Conservation (phyloP, 2,797 vertebrate genomes). For the Galaxias olidus region DNA sequence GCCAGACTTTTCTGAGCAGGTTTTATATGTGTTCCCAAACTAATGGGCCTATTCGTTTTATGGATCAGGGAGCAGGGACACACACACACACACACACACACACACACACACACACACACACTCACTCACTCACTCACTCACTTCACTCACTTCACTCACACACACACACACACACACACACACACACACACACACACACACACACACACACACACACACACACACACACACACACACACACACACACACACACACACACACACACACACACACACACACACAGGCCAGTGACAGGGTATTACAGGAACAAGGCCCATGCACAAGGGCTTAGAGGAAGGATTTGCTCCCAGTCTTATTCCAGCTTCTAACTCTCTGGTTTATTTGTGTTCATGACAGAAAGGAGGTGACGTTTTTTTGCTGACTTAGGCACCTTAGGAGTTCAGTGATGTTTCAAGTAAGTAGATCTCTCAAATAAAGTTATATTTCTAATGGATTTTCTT, state of each 20-base stretch:
- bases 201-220: slow-evolving; percentile 17
- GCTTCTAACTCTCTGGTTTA: no score
- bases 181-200: slow-evolving; percentile 4
- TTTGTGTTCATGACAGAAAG: no score
- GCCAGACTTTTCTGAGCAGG: slow-evolving; percentile 43
- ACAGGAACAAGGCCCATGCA: no score
- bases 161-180: slow-evolving; percentile 14
- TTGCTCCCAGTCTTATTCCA: no score
- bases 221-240: neutral
- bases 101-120: slow-evolving; percentile 15
- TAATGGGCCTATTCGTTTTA: slow-evolving; percentile 53
- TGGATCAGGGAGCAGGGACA: slow-evolving; percentile 11
- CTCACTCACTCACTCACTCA: neutral
- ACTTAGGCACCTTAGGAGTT: no score
- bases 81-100: slow-evolving; percentile 13
- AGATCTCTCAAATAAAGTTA: no score
- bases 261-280: slow-evolving; percentile 5
- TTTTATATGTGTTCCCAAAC: slow-evolving; percentile 53
- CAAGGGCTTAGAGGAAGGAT: no score
- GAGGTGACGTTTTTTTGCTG: no score
- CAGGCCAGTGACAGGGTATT: no score
- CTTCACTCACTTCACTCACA: neutral
- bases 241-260: neutral
- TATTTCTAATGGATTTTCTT: no score
- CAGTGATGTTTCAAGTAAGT: no score